Evolutionary conservation across 37 sponge, comb jelly and placozoan genomes (phyloP).

Genomic region (Ephydatia muelleri): DNA sequence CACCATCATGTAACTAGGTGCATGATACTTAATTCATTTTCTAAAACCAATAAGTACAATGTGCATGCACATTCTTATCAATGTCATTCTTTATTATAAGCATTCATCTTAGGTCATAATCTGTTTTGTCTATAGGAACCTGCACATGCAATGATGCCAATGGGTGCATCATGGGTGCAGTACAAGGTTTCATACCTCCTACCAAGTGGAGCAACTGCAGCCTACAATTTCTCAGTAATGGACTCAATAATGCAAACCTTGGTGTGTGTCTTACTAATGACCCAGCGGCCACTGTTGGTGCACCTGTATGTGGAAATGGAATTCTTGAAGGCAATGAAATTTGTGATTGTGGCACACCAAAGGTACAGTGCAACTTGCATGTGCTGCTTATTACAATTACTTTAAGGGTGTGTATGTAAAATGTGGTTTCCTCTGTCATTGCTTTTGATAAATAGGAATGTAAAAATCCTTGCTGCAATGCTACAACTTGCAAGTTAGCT

Average conservation of each 20-base stretch:
- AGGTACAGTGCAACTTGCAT: slow-evolving; percentile 13
- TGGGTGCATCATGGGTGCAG: slow-evolving; percentile 17
- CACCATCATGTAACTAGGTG: too few species aligned
- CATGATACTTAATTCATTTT: too few species aligned
- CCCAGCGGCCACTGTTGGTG: slow-evolving; percentile 9
- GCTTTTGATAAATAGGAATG: slow-evolving; percentile 23
- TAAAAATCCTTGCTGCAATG: slow-evolving; percentile 63
- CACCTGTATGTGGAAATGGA: slow-evolving; percentile 64
- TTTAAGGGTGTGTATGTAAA: too few species aligned
- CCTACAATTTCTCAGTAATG: background rate
- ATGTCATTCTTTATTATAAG: too few species aligned
- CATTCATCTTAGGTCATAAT: too few species aligned
- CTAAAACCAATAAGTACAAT: too few species aligned
- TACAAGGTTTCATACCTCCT: background rate
- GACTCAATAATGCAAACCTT: slow-evolving; percentile 3
- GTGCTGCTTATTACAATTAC: too few species aligned
- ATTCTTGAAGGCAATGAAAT: slow-evolving; percentile 48
- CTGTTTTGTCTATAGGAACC: background rate
- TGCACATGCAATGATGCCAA: slow-evolving; percentile 12
- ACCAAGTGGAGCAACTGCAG: slow-evolving; percentile 20
- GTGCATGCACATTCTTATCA: too few species aligned
- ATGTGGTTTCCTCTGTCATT: background rate
- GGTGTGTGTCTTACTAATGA: slow-evolving; percentile 18
- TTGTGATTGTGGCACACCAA: slow-evolving; percentile 64
- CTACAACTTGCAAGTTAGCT: slow-evolving; percentile 44